Conservation (phyloP, 2,113 vertebrate species). For the Phylloscopus trochiloides region DNA sequence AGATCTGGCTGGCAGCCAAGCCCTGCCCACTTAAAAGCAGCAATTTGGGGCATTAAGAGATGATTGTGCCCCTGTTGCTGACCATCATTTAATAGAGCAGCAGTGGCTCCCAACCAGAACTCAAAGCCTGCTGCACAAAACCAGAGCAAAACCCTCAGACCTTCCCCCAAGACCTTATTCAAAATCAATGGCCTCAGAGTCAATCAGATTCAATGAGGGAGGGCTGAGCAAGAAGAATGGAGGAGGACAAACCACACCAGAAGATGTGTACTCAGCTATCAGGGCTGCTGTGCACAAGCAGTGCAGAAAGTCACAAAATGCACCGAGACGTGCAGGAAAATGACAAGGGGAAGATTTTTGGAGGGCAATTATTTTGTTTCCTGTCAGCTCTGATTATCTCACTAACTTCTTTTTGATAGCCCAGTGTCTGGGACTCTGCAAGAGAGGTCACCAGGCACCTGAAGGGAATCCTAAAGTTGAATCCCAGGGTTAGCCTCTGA, state of each 20-base stretch:
- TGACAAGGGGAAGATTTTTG: background rate
- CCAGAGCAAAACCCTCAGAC: constrained; percentile 12
- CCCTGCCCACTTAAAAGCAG: constrained; percentile 27
- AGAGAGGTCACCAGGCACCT: background rate
- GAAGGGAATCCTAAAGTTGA: background rate
- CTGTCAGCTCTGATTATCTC: background rate
- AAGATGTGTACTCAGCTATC: background rate
- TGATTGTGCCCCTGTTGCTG: background rate
- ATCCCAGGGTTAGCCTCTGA: background rate
- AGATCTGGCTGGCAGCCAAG: constrained; percentile 43
- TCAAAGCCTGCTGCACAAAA: background rate
- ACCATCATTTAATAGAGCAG: constrained; percentile 34
- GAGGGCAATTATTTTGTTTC: background rate
- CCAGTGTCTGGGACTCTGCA: background rate
- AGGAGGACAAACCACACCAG: background rate
- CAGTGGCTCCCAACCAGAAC: background rate
- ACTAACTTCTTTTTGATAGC: background rate
- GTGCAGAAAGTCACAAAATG: background rate
- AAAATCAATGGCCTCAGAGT: constrained; percentile 35
- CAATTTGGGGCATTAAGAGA: constrained; percentile 4
- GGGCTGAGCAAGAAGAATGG: background rate
- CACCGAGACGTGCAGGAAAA: background rate
- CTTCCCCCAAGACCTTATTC: constrained; percentile 22
- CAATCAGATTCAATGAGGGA: background rate
- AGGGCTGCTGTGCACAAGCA: background rate